Base-by-base conservation (phyloP, 2,113 vertebrate species). In the Phalacrocorax aristotelis region DNA sequence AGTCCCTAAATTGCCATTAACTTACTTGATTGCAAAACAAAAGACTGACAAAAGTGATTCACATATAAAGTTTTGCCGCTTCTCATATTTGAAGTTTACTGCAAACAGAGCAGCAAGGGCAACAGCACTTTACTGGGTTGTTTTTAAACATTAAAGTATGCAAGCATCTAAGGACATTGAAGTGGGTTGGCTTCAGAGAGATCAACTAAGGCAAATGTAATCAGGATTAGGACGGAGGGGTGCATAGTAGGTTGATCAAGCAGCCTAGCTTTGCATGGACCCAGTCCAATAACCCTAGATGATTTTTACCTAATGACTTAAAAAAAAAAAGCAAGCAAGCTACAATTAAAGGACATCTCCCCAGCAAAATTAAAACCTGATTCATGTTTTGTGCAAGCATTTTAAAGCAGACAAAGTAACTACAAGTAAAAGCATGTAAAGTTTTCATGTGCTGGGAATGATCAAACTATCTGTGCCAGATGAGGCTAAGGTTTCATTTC, bases 111-210 rank as follows among this genome's bases (percentile, higher is more conserved):
- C 32, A 93, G 72, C 57, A 92, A 97, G 52, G 22, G 81, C 65
- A 85, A 88, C 18, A 57, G 48, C 54, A 61, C 61, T 68, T 58
- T 4, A 38, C 25, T 70, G 5, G 4, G 40, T 9, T 60, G 40
- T 81, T 68, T 91, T 49, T 27, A 94, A 61, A 64, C 49, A 46
- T 1, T 94, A 83, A 97, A 93, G 90, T 85, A 96, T 70, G 89
- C 93, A 97, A 96, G 85, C 86, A 94, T 71, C 61, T 96, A 68
- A 98, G 96, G 96, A 92, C 94, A 97, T 1, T 72, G 80, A 89
- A 95, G 94, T 78, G 38, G 96, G 86, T 1, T 95, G 88, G 76
- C 75, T 94, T 66, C 93, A 91, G 72, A 76, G 70, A 93, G 96
- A 97, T 89, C 94, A 94, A 0, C 83, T 83, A 88, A 97, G 85